These are phyloP conservation scores for Zaprionus capensis DNA, from an alignment of 1,140 invertebrate genomes.

Conservation along the genomic window DNA sequence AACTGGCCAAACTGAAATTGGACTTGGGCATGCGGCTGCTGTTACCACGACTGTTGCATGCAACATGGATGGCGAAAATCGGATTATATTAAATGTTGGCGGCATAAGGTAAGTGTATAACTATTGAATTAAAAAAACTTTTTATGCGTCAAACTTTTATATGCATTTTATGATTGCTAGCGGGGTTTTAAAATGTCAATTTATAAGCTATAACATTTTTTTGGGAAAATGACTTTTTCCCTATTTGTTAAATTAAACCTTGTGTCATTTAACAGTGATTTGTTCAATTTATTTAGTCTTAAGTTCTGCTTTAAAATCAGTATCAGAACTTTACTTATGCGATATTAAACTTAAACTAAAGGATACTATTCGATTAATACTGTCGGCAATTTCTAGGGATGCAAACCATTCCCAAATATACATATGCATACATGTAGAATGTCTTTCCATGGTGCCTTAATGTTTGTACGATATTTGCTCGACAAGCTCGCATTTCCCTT, in stretches of 20 bases:
- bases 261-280: neutral
- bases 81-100: constrained; percentile 98
- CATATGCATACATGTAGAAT: neutral
- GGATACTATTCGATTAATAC: too few species aligned
- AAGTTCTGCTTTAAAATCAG: neutral
- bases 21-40: constrained; percentile 75
- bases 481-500: constrained; percentile 3
- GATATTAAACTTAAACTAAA: too few species aligned
- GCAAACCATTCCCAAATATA: neutral
- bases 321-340: too few species aligned
- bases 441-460: neutral
- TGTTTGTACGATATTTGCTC: neutral
- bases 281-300: too few species aligned
- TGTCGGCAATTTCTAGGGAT: too few species aligned
- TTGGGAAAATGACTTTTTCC: neutral
- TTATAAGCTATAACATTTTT: neutral
- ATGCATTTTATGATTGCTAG: neutral
- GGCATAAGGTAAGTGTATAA: constrained; percentile 89
- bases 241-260: neutral
- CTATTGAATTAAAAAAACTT: neutral
- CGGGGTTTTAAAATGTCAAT: neutral
- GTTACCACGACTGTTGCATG: constrained; percentile 75
- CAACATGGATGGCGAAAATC: constrained; percentile 94
- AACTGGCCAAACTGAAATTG: constrained; percentile 17
- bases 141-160: neutral